phyloP scores from a whole-genome alignment of 2,113 vertebrate species.

The Halichoerus grypus region DNA sequence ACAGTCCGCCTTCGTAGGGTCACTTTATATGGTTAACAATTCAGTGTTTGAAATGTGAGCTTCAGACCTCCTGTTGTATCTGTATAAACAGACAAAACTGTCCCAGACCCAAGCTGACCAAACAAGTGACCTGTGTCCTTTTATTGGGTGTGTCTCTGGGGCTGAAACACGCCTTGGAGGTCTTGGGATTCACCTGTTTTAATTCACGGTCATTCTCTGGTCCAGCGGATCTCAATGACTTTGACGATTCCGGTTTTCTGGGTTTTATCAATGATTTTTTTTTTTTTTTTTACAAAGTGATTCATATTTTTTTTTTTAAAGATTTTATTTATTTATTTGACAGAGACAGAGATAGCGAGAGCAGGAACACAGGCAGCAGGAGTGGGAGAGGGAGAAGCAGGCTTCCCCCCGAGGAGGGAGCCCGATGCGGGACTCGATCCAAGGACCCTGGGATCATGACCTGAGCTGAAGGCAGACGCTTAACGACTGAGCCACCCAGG shows the following conservation, averaged over 20 bases:
- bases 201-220: neutral
- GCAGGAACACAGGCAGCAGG: too few species aligned
- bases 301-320: neutral
- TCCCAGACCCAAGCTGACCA: constrained; percentile 24
- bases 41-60: neutral
- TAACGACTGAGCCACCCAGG: too few species aligned
- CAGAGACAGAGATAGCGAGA: too few species aligned
- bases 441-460: too few species aligned
- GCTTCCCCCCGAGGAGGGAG: too few species aligned
- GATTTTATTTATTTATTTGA: too few species aligned
- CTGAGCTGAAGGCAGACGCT: too few species aligned
- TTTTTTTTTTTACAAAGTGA: neutral
- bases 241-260: neutral
- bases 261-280: neutral
- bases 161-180: neutral
- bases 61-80: neutral
- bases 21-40: neutral
- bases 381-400: too few species aligned
- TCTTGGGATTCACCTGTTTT: neutral
- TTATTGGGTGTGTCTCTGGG: neutral
- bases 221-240: neutral
- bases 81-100: neutral
- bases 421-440: too few species aligned
- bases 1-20: neutral
- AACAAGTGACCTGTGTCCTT: constrained; percentile 39